A percentile compares a stretch with the other conserved stretches of the same genome.
Conservation (phyloP, 2,113 vertebrate genomes). For the Rousettus leschenaultii region DNA sequence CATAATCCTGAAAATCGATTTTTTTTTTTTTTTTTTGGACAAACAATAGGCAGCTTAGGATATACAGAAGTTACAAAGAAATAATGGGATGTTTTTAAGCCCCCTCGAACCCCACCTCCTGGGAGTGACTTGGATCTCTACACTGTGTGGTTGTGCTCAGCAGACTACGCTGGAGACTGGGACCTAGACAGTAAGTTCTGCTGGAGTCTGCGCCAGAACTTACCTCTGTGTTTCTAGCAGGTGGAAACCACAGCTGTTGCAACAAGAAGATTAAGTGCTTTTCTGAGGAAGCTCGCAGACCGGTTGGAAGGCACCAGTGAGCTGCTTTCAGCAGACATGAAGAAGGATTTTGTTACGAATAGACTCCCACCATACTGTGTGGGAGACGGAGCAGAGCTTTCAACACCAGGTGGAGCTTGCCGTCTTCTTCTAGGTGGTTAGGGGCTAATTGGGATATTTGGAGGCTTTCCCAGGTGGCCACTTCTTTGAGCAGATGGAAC, state of each 20-base stretch:
- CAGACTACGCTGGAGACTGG: neutral
- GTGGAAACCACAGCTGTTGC: slow-evolving; percentile 64
- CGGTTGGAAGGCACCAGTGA: slow-evolving; percentile 79
- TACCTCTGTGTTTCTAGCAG: slow-evolving; percentile 77
- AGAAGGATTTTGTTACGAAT: slow-evolving; percentile 89
- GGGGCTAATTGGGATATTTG: neutral
- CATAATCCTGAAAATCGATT: neutral
- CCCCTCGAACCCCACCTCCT: no score
- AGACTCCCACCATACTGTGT: slow-evolving; percentile 85
- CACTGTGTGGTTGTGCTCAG: neutral
- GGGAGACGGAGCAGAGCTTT: slow-evolving; percentile 63
- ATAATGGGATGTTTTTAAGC: neutral
- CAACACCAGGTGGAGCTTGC: slow-evolving; percentile 79
- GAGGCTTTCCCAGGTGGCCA: neutral
- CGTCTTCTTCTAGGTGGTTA: neutral
- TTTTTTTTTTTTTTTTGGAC: neutral
- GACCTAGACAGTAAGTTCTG: no score
- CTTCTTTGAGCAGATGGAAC: neutral
- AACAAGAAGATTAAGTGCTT: slow-evolving; percentile 75
- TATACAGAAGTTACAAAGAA: neutral
- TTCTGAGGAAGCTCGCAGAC: slow-evolving; percentile 86
- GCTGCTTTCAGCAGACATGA: slow-evolving; percentile 86
- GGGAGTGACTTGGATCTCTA: neutral
- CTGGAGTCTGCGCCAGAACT: neutral
- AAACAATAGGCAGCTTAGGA: neutral